Evolutionary conservation across 2,888 invertebrate genomes (phyloP), one percentile per base, ranked within the genome.

Genomic region (Physocephala rufipes): DNA sequence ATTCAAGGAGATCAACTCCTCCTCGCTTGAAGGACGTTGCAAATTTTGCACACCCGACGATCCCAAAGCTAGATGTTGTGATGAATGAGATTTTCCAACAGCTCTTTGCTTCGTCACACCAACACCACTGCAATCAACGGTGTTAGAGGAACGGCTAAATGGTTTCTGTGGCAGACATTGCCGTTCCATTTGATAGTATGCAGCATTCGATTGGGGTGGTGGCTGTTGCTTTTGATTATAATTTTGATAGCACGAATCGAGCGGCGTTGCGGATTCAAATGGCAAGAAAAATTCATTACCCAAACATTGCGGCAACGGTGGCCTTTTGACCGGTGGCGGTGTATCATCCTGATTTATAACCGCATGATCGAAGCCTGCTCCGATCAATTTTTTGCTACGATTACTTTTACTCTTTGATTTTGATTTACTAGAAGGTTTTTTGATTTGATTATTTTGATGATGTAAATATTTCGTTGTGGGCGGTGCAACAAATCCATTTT

Each of bases 361-460:
- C 74, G 91, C 90, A 78, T 92, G 91, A 86, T 92, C 92, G 78
- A 92, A 91, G 36, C 78, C 79, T 70, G 89, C 89, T 72, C 89
- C 89, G 24, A 88, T 85, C 5, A 87, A 82, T 74, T 89, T 88
- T 36, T 87, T 86, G 9, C 81, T 74, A 55, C 83, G 80, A 69
- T 67, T 75, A 62, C 71, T 75, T 65, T 75, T 74, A 45, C 16
- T 62, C 30, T 71, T 67, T 36, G 71, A 62, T 67, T 76, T 88
- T 85, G 71, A 84, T 84, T 78, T 87, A 76, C 74, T 83, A 28
- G 69, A 70, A 4, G 9, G 4, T 51, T 43, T 71, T 55, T 76
- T 86, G 85, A 59, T 73, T 67, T 72, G 75, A 45, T 24, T 65
- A 45, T 67, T 65, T 49, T 24, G 70, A 59, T 75, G 55, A 87